Base-by-base conservation (phyloP, 2,113 vertebrate species). In the Hepsetus odoe region DNA sequence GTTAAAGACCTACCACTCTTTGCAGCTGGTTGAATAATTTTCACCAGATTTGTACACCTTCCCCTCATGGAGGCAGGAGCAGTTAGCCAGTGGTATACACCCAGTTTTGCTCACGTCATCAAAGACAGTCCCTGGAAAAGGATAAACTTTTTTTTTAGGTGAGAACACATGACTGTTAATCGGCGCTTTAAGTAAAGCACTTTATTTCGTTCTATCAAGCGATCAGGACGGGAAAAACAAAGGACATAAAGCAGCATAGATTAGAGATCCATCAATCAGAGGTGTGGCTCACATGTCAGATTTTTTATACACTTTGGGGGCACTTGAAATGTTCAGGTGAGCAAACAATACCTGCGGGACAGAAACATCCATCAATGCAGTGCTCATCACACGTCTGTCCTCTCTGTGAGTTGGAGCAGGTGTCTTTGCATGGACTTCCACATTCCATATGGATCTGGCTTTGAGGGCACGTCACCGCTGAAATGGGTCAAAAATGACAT, bases 281-380 rank as follows among this genome's bases (percentile, higher is more conserved):
- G 11, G 12, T 55, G 12, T 72, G 28, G 28, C 28, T 20, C 13
- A 24, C 24, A 28, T 1, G 26, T 59, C 26, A 59, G 2, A 30
- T 30, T 13, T 59, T 59, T 28, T 59, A 30, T 59, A 59, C 32
- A 30, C 56, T 10, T 28, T 16, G 16, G 8, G 56, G 56, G 35
- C 30, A 18, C 28, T 33, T 33, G 6, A 62, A 35, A 33, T 20
- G 20, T 8, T 33, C 13, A 62, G 59, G 32, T 16, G 24, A 59
- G 49, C 22, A 20, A 14, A 58, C 26, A 14, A 88, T 93, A 93
- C 96, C 95, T 64, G 85, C 28, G 1, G 95, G 94, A 44, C 96
- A 97, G 90, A 92, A 93, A 87, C 96, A 97, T 42, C 94, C 94
- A 4, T 94, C 94, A 0, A 89, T 84, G 26, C 94, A 94, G 85